phyloP scores from a whole-genome alignment of 2,797 vertebrate species.

The Sebastes glaucus region DNA sequence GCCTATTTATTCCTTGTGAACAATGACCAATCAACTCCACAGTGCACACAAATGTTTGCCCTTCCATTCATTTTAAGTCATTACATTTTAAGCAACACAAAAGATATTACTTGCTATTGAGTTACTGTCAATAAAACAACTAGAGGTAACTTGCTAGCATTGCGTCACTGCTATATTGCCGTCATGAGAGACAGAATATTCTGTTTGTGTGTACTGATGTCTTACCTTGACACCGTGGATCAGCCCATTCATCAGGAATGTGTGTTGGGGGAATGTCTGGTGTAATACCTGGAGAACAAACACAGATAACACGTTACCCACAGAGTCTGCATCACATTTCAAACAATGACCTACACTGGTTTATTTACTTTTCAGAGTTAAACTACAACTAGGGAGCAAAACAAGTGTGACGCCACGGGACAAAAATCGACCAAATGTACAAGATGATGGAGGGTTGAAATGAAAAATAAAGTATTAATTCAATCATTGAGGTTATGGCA shows the following conservation, averaged over 20 bases:
- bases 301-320: constrained; percentile 36
- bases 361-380: not conserved
- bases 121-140: not conserved
- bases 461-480: not conserved
- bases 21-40: not conserved
- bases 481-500: not conserved
- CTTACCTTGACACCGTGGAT: constrained; percentile 94
- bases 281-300: constrained; percentile 85
- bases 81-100: not conserved
- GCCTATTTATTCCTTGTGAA: not conserved
- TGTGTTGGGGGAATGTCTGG: constrained; percentile 93
- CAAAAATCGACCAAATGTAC: not conserved
- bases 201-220: not conserved
- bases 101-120: not conserved
- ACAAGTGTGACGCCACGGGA: not conserved
- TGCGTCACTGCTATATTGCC: not conserved
- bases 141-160: not conserved
- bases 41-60: not conserved
- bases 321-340: not conserved
- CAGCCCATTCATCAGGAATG: constrained; percentile 94
- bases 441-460: not conserved
- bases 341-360: not conserved
- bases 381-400: not conserved
- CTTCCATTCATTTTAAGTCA: not conserved
- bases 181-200: not conserved